Conservation (phyloP, 35 echinoderm and acorn worm genomes). For the Amphiura filiformis region DNA sequence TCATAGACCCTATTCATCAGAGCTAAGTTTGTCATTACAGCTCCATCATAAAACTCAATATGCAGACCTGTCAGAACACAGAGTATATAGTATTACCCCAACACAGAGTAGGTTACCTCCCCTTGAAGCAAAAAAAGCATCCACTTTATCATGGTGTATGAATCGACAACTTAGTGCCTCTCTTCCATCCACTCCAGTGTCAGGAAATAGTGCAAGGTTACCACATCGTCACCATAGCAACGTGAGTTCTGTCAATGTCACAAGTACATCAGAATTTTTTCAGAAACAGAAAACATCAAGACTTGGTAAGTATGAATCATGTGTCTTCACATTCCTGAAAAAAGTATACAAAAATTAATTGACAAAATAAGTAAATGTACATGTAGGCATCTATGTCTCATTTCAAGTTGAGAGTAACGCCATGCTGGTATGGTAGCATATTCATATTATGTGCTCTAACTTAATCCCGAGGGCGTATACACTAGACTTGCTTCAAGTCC, state of each 20-base stretch:
- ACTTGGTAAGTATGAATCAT: slow-evolving; percentile 50
- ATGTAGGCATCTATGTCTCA: background rate
- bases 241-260: slow-evolving; percentile 23
- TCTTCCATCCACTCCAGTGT: slow-evolving; percentile 38
- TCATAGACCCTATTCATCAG: background rate
- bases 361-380: background rate
- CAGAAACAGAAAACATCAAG: slow-evolving; percentile 45
- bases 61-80: background rate
- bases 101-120: background rate
- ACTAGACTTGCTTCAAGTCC: no score
- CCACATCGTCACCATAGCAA: slow-evolving; percentile 27
- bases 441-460: no score
- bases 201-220: background rate
- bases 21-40: background rate
- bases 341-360: background rate
- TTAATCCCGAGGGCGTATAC: no score
- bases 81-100: background rate
- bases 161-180: slow-evolving; percentile 39
- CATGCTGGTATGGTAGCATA: no score
- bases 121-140: slow-evolving; percentile 48
- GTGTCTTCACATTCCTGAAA: no score
- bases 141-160: slow-evolving; percentile 80
- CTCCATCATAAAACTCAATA: background rate
- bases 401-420: no score
- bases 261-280: slow-evolving; percentile 68